Evolutionary conservation across 2,888 invertebrate species (phyloP).

Genomic region (Epicampocera succincta): DNA sequence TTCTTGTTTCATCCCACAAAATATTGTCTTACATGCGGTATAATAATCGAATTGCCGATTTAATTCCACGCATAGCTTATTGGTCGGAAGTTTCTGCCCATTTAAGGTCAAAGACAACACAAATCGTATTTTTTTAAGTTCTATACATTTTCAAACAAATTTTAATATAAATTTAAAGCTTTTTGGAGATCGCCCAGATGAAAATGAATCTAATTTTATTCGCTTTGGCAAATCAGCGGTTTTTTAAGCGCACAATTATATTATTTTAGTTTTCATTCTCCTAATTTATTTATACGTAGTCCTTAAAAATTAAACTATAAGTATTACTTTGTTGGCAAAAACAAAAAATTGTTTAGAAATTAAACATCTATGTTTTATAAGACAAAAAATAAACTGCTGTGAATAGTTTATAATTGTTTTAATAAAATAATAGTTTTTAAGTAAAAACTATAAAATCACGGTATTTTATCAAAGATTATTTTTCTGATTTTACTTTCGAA

Average conservation of each 20-base stretch:
- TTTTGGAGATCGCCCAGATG: no score
- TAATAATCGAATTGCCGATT: no score
- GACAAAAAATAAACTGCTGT: slow-evolving; percentile 77
- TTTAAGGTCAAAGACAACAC: no score
- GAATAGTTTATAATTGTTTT: slow-evolving; percentile 80
- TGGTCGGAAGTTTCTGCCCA: no score
- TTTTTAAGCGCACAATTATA: slow-evolving; percentile 49
- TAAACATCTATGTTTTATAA: slow-evolving; percentile 57
- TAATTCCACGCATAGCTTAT: no score
- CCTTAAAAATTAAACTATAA: slow-evolving; percentile 14
- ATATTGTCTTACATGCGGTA: no score
- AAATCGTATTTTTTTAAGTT: no score
- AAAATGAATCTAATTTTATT: no score
- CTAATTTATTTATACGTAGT: not conserved
- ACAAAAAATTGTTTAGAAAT: slow-evolving; percentile 43
- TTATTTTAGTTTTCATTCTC: not conserved
- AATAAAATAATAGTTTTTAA: slow-evolving; percentile 68
- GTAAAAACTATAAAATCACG: slow-evolving; percentile 45
- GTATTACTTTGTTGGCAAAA: slow-evolving; percentile 37
- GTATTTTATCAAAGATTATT: slow-evolving; percentile 15
- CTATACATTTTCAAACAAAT: no score
- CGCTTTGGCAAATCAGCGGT: not conserved
- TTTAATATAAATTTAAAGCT: no score
- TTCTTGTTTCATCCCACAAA: no score
- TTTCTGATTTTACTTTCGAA: not conserved